Evolutionary conservation across 2,797 vertebrate genomes (phyloP).

Genomic region (Anniella stebbinsi): DNA sequence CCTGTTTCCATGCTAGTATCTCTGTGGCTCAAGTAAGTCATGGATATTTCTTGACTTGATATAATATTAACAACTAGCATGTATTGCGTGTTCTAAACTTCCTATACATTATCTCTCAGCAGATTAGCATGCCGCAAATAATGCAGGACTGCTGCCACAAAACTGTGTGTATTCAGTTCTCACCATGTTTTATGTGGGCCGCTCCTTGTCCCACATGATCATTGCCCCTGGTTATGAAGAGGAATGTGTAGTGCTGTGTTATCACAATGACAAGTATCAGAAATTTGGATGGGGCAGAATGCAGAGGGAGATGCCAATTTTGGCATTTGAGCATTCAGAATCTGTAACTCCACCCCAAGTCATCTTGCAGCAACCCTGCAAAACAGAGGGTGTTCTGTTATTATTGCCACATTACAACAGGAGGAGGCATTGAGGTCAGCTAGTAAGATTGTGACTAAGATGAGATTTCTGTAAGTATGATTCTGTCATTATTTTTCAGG

Average conservation of each 20-base stretch:
- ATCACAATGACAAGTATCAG: background rate
- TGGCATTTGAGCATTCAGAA: background rate
- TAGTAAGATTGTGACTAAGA: background rate
- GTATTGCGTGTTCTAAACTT: background rate
- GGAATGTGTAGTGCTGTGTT: background rate
- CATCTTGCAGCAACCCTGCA: background rate
- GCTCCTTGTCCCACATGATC: too few species aligned
- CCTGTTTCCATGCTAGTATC: background rate
- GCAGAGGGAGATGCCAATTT: too few species aligned
- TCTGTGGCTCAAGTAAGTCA: background rate
- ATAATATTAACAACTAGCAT: background rate
- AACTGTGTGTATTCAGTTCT: background rate
- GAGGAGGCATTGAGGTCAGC: background rate
- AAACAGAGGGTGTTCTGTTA: background rate
- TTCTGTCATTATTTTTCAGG: background rate
- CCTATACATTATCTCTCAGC: background rate
- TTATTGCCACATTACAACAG: background rate
- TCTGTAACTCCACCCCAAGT: background rate
- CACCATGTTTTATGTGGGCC: background rate
- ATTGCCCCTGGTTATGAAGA: background rate
- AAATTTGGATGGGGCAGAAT: background rate
- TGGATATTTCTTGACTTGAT: background rate
- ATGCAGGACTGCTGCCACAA: background rate
- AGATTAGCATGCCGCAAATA: background rate
- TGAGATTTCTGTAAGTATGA: background rate